Base-by-base conservation (phyloP, 2,797 vertebrate species). In the Hippopotamyrus pictus region DNA sequence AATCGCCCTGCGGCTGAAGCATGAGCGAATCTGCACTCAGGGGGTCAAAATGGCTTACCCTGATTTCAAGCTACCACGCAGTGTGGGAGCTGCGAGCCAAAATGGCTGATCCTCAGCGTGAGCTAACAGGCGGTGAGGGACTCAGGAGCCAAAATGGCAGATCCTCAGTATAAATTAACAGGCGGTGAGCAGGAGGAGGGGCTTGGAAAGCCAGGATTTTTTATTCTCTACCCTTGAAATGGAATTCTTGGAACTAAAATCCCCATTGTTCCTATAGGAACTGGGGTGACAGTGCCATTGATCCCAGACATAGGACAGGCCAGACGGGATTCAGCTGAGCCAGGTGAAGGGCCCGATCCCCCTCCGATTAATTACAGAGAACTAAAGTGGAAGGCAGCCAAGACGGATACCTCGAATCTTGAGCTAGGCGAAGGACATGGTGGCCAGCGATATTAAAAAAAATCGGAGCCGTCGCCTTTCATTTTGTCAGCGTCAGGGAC, bases 401-500 rank as follows among this genome's bases (percentile, higher is more conserved):
- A 57, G 76, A 88, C 5, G 14, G 17, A 83, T 88, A 54, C 29
- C 44, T 84, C 76, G 9, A 88, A 54, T 62, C n/a, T 17, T 17
- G 7, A 88, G 76, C 48, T 86, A 41, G 19, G 89, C 51, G 2
- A 84, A 76, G 86, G 57, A 90, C 54, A 73, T 19, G 6, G 48
- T 29, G 19, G 86, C 51, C 8, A 37, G 33, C 12, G 29, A 73
- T 50, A 69, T 57, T 11, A 51, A n/a, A 57, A 73, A 88, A 88
- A 51, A 11, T 65, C 11, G 46, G 86, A 73, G 69, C 84, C 33
- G 54, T 90, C 86, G 11, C 22, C 89, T 90, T 90, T 90, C 25
- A 90, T 90, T 48, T 51, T 87, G 9, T 90, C 86, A 62, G 44
- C 54, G 3, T 90, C 86, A 88, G 62, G 73, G 29, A 87, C 73